These are phyloP conservation scores for Smittia sp. DNA, from an alignment of 2,888 invertebrate genomes.

Conservation along the genomic window DNA sequence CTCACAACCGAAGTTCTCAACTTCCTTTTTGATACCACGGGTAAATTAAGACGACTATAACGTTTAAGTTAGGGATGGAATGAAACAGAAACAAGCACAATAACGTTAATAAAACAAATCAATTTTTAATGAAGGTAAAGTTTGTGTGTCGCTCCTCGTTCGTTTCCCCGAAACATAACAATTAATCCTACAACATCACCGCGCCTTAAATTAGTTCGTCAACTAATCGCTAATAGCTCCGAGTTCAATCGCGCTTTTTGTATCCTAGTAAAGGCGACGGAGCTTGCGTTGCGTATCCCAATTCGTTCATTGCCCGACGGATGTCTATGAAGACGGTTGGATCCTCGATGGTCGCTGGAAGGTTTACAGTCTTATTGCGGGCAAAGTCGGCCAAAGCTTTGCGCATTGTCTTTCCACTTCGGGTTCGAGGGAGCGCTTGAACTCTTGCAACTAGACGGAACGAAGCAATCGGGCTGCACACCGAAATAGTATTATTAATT, in stretches of 20 bases:
- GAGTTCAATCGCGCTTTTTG: slow-evolving; percentile 30
- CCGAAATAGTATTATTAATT: no score
- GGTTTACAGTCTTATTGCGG: slow-evolving; percentile 71
- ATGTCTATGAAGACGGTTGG: slow-evolving; percentile 77
- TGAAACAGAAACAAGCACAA: slow-evolving; percentile 38
- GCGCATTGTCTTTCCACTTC: slow-evolving; percentile 68
- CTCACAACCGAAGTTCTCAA: slow-evolving; percentile 17
- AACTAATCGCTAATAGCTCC: background rate
- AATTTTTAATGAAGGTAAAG: no score
- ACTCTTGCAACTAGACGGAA: slow-evolving; percentile 79
- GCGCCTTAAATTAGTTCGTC: background rate
- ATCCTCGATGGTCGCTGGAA: slow-evolving; percentile 86
- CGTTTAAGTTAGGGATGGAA: slow-evolving; percentile 24
- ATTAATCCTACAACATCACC: background rate
- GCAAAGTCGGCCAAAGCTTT: slow-evolving; percentile 84
- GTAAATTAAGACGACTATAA: background rate
- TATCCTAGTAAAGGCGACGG: slow-evolving; percentile 58
- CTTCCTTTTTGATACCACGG: background rate
- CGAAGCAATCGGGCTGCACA: slow-evolving; percentile 84
- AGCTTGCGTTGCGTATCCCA: slow-evolving; percentile 71
- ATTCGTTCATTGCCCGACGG: slow-evolving; percentile 68
- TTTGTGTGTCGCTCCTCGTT: slow-evolving; percentile 37
- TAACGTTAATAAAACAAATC: slow-evolving; percentile 30
- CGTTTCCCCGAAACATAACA: background rate
- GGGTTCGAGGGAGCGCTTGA: slow-evolving; percentile 77